phyloP scores from a whole-genome alignment of 2,888 invertebrate species.

The Oscheius sp. region DNA sequence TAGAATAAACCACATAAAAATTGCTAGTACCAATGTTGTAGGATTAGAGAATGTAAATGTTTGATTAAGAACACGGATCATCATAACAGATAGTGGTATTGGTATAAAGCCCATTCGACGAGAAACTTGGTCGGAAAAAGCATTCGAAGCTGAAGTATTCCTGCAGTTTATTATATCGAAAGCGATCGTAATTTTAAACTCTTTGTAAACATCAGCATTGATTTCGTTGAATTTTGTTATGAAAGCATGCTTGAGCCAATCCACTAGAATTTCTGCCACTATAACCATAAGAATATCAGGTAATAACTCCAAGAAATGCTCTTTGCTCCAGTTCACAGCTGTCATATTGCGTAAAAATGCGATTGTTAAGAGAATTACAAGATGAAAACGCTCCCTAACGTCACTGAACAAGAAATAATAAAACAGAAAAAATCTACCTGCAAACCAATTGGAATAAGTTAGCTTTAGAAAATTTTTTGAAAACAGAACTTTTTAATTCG shows the following conservation, averaged over 20 bases:
- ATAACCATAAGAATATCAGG: conserved; percentile 78
- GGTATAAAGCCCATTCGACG: conserved; percentile 98
- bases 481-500: conserved; percentile 94
- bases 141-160: conserved; percentile 81
- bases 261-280: conserved; percentile 91
- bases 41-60: conserved; percentile 76
- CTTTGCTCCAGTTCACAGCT: conserved; percentile 90
- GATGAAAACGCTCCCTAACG: conserved; percentile 92
- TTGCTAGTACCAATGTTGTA: conserved; percentile 34
- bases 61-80: conserved; percentile 85
- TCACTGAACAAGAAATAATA: conserved; percentile 78
- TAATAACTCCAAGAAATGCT: conserved; percentile 63
- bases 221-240: conserved; percentile 98
- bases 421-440: conserved; percentile 55
- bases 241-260: conserved; percentile 95
- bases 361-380: conserved; percentile 87
- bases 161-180: conserved; percentile 68
- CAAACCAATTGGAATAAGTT: conserved; percentile 95
- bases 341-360: conserved; percentile 97
- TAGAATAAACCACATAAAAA: conserved; percentile 51
- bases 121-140: conserved; percentile 91
- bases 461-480: conserved; percentile 98
- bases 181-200: conserved; percentile 70
- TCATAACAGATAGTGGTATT: conserved; percentile 89
- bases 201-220: conserved; percentile 85